A percentile compares a stretch with the other conserved stretches of the same genome.
phyloP scores from a whole-genome alignment of 2,888 invertebrate genomes.

The Pristionchus japonicus region DNA sequence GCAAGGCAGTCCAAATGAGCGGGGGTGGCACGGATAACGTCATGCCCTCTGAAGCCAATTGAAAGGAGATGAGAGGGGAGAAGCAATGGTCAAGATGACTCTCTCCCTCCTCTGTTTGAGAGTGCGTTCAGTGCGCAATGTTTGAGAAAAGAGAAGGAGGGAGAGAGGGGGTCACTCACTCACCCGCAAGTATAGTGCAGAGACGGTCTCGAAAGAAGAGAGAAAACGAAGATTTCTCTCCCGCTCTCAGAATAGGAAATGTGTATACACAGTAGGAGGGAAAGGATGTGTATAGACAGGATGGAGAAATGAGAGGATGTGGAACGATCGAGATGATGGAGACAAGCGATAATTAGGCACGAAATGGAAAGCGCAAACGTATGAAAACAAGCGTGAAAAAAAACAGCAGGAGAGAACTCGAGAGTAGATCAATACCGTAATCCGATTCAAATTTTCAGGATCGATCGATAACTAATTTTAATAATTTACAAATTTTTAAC shows the following conservation, averaged over 20 bases:
- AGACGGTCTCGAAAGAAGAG: conserved; percentile 21
- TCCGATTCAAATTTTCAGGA: too few species aligned
- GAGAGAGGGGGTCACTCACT: conserved; percentile 36
- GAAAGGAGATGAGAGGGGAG: neutral
- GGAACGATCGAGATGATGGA: conserved; percentile 52
- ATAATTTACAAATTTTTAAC: too few species aligned
- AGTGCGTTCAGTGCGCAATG: conserved; percentile 39
- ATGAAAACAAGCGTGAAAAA: neutral
- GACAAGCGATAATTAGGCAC: neutral
- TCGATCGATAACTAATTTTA: conserved; percentile 3
- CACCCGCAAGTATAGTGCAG: conserved; percentile 33
- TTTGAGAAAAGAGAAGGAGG: conserved; percentile 20
- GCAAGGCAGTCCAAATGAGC: conserved; percentile 27
- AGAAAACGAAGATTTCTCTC: conserved; percentile 26
- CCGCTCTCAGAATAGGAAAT: conserved; percentile 38
- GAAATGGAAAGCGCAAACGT: neutral
- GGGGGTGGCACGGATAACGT: conserved; percentile 6
- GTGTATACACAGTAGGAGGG: conserved; percentile 26
- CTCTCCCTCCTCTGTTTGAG: conserved; percentile 34
- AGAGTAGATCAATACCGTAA: conserved; percentile 25
- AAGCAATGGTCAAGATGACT: neutral
- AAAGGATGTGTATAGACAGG: neutral
- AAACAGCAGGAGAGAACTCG: neutral
- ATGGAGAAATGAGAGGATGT: conserved; percentile 45
- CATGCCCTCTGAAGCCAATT: conserved; percentile 18